These are phyloP conservation scores for Cyclophora punctaria DNA, from an alignment of 2,888 invertebrate genomes.

Conservation along the genomic window DNA sequence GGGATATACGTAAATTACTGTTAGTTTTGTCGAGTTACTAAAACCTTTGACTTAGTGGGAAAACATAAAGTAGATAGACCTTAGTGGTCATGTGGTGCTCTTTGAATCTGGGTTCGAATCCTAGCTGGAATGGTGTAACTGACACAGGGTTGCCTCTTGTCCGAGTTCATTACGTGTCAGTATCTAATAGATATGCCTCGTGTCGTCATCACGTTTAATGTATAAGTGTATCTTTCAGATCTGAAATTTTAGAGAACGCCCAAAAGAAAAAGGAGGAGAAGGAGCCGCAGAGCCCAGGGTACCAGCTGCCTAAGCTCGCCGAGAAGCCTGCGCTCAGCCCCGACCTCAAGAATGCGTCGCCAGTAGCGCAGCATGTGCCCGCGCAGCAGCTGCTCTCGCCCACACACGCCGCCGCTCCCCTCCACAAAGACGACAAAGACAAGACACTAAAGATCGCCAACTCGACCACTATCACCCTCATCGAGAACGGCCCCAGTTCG, in stretches of 20 bases:
- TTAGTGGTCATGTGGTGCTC: too few relatives aligned
- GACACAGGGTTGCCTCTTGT: too few relatives aligned
- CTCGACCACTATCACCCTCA: constrained; percentile 63
- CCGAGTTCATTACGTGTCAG: too few relatives aligned
- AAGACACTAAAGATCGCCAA: constrained; percentile 62
- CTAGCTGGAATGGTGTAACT: too few relatives aligned
- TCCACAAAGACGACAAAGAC: constrained; percentile 60
- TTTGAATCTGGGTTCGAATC: too few relatives aligned
- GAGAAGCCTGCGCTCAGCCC: constrained; percentile 30
- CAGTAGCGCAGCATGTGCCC: constrained; percentile 59
- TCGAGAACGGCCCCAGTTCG: constrained; percentile 53
- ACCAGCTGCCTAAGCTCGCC: constrained; percentile 42
- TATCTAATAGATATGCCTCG: too few relatives aligned
- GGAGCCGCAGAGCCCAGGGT: constrained; percentile 44
- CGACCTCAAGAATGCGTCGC: constrained; percentile 38
- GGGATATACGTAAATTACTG: too few relatives aligned
- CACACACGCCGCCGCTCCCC: constrained; percentile 38
- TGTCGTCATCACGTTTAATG: too few relatives aligned
- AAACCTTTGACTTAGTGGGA: too few relatives aligned
- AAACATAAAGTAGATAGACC: too few relatives aligned
- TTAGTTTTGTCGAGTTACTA: too few relatives aligned
- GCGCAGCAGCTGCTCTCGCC: constrained; percentile 55
- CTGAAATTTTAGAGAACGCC: constrained; percentile 76
- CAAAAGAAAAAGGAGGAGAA: constrained; percentile 73
- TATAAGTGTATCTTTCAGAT: constrained; percentile 56